These are phyloP conservation scores for Pangasius macronema DNA, from an alignment of 2,797 vertebrate species.

Conservation along the genomic window DNA sequence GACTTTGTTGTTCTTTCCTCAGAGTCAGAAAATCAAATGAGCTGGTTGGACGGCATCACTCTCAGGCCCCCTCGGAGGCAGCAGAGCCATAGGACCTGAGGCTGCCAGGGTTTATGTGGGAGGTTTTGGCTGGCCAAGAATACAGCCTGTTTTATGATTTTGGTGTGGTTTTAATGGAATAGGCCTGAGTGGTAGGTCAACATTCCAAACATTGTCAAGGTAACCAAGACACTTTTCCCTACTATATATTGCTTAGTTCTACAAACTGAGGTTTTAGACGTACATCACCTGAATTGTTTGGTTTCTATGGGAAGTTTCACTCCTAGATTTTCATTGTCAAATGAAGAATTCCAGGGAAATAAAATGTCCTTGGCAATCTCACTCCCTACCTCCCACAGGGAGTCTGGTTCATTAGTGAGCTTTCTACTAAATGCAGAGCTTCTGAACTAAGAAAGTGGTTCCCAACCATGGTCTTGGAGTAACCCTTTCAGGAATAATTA, in stretches of 20 bases:
- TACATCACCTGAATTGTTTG: slow-evolving; percentile 4
- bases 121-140: slow-evolving; percentile 28
- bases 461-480: neutral
- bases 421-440: neutral
- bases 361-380: neutral
- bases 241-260: neutral
- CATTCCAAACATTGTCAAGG: slow-evolving; percentile 69
- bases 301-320: slow-evolving; percentile 14
- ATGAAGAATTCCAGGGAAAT: slow-evolving; percentile 14
- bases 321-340: neutral
- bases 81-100: neutral
- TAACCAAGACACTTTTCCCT: slow-evolving; percentile 24
- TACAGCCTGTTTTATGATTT: slow-evolving; percentile 42
- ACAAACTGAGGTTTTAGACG: neutral
- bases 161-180: slow-evolving; percentile 66
- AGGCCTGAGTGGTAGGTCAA: slow-evolving; percentile 63
- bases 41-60: slow-evolving; percentile 7
- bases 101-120: slow-evolving; percentile 38
- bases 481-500: neutral
- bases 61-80: slow-evolving; percentile 10
- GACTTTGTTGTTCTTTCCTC: slow-evolving; percentile 43
- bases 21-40: slow-evolving; percentile 28
- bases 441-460: neutral
- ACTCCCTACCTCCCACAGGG: neutral
- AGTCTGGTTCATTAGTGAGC: slow-evolving; percentile 1